Percentiles rank a stretch among this genome's conserved stretches.
Conservation (phyloP, 2,797 vertebrate genomes). For the Sebastes hopkinsi region DNA sequence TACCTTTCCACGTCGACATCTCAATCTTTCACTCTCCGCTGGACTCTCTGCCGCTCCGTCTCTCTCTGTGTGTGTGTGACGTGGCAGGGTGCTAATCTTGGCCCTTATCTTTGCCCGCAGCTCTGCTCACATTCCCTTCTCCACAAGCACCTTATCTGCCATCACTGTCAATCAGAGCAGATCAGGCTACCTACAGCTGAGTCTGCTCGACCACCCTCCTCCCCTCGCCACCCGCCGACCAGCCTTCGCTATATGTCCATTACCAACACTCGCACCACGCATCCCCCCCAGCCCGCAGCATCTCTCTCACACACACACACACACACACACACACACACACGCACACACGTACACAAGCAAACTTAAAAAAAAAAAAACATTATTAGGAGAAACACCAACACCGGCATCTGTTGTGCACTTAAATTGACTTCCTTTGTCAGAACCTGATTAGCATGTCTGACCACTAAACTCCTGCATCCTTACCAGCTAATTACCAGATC, state of each 20-base stretch:
- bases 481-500: constrained; percentile 45
- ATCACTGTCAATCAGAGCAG: constrained; percentile 82
- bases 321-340: neutral
- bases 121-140: constrained; percentile 77
- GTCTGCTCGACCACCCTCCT: constrained; percentile 40
- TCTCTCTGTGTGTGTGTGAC: constrained; percentile 48
- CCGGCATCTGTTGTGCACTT: neutral
- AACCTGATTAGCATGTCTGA: constrained; percentile 42
- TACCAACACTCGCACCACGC: constrained; percentile 11
- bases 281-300: neutral
- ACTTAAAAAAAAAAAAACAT: neutral
- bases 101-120: constrained; percentile 80
- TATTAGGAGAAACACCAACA: neutral
- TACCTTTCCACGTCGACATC: constrained; percentile 68
- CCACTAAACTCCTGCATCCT: constrained; percentile 40
- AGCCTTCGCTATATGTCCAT: constrained; percentile 41
- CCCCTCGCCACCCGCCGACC: constrained; percentile 17
- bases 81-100: constrained; percentile 79
- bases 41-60: constrained; percentile 36
- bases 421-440: neutral
- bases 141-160: constrained; percentile 78
- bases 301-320: neutral
- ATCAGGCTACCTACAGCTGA: constrained; percentile 77
- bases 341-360: neutral
- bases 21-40: constrained; percentile 67